Evolutionary conservation across 2,797 vertebrate species (phyloP).

Genomic region (Pteropus rufus): DNA sequence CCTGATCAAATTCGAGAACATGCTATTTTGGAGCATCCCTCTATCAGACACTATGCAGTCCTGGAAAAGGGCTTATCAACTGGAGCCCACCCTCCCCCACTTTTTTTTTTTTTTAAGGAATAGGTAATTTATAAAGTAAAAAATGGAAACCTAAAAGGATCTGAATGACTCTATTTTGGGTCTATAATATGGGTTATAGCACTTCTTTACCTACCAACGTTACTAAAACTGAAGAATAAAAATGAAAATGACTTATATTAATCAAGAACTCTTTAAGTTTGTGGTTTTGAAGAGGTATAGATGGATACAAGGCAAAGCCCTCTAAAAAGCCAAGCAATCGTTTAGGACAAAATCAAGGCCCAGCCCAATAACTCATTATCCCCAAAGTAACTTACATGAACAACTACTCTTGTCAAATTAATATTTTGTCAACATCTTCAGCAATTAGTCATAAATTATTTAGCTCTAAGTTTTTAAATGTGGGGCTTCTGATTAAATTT

Average conservation of each 20-base stretch:
- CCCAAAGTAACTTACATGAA: neutral
- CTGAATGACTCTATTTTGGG: neutral
- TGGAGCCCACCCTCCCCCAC: neutral
- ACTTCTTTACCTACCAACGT: neutral
- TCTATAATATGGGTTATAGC: neutral
- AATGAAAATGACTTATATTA: neutral
- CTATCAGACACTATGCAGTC: conserved; percentile 17
- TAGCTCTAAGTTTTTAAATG: neutral
- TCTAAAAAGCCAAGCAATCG: neutral
- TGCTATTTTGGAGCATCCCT: conserved; percentile 67
- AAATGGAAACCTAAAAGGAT: neutral
- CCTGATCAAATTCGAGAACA: conserved; percentile 76
- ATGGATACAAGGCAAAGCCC: neutral
- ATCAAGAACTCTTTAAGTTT: neutral
- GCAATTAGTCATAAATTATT: neutral
- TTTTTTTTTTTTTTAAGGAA: neutral
- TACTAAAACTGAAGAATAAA: neutral
- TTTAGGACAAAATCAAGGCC: neutral
- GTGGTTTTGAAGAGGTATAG: neutral
- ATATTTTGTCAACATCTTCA: neutral
- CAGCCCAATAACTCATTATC: neutral
- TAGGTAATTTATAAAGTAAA: conserved; percentile 32
- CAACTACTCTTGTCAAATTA: neutral
- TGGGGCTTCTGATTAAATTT: neutral
- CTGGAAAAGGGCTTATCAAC: neutral